These are phyloP conservation scores for Drosophila arizonae DNA, from an alignment of 1,140 invertebrate genomes.

Conservation along the genomic window DNA sequence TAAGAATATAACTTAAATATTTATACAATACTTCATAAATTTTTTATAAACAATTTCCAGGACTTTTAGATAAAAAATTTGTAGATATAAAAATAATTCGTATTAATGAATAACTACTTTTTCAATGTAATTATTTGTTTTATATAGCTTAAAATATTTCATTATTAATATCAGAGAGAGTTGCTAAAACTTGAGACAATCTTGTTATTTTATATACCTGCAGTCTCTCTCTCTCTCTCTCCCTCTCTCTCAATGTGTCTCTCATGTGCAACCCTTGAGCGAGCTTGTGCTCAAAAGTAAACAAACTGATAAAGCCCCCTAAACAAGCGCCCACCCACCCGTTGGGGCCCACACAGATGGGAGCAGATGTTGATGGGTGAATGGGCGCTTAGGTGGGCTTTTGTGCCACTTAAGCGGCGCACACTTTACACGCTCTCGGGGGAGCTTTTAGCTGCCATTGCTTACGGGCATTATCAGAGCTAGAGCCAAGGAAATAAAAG, in stretches of 20 bases:
- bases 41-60: too few species aligned
- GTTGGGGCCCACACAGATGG: not conserved
- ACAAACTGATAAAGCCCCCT: slow-evolving; percentile 42
- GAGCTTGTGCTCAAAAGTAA: slow-evolving; percentile 54
- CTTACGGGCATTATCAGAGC: slow-evolving; percentile 12
- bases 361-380: not conserved
- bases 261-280: not conserved
- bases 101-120: too few species aligned
- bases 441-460: slow-evolving; percentile 25
- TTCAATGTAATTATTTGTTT: too few species aligned
- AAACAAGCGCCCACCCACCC: not conserved
- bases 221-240: not conserved
- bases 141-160: too few species aligned
- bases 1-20: too few species aligned
- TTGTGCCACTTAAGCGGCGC: slow-evolving; percentile 25
- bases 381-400: not conserved
- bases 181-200: not conserved
- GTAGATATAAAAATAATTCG: too few species aligned
- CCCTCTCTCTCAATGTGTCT: not conserved
- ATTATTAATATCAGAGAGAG: not conserved
- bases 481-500: not conserved
- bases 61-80: too few species aligned
- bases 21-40: too few species aligned
- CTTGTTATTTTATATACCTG: not conserved
- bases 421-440: slow-evolving; percentile 26